phyloP scores from a whole-genome alignment of 2,888 invertebrate genomes.

The Apotomis betuletana region DNA sequence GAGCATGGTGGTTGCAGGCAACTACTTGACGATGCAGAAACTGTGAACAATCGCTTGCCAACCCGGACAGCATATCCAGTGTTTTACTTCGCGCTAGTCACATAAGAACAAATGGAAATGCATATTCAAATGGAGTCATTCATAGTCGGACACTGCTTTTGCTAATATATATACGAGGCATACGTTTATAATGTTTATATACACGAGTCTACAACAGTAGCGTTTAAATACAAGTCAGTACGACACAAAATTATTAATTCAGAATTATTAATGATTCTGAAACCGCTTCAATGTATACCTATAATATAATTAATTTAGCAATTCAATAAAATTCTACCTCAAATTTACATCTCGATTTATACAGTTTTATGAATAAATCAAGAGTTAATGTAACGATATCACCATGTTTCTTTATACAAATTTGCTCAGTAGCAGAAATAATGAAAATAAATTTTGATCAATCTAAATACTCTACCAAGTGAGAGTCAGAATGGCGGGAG shows the following conservation, averaged over 20 bases:
- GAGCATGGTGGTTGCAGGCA: conserved; percentile 1
- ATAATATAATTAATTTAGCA: conserved; percentile 1
- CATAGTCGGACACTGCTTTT: background rate
- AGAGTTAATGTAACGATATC: conserved; percentile 2
- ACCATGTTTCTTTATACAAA: conserved; percentile 2
- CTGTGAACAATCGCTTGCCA: background rate
- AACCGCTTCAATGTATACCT: background rate
- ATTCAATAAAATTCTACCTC: conserved; percentile 5
- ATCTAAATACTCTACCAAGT: background rate
- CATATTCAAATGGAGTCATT: background rate
- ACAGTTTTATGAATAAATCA: conserved; percentile 2
- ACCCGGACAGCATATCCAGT: too few relatives aligned
- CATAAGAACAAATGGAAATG: conserved; percentile 4
- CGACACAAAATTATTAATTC: background rate
- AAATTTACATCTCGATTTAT: background rate
- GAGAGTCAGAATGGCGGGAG: too few relatives aligned
- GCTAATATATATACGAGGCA: background rate
- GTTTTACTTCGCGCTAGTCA: too few relatives aligned
- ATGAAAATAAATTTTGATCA: background rate
- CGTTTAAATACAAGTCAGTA: conserved; percentile 9
- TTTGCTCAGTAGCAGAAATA: background rate
- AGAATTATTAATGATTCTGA: background rate
- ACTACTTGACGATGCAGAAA: background rate
- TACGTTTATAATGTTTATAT: conserved; percentile 17
- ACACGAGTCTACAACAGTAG: conserved; percentile 10